Evolutionary conservation across 2,888 invertebrate genomes (phyloP).

Genomic region (Danaus chrysippus): DNA sequence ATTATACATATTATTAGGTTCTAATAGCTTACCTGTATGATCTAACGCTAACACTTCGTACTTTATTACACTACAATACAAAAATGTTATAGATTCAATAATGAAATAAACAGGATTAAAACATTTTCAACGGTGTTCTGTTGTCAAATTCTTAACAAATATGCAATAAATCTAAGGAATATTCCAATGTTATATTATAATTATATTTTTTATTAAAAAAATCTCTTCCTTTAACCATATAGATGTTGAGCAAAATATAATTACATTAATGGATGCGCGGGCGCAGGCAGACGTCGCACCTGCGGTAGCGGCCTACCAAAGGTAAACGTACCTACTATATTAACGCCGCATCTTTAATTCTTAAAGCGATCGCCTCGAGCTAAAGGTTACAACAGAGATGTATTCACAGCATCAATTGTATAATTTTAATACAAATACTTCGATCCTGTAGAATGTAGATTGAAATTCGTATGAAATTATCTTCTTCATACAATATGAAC

Average conservation of each 20-base stretch:
- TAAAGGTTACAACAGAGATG: slow-evolving; percentile 72
- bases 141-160: too few relatives aligned
- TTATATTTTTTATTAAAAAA: neutral
- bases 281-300: slow-evolving; percentile 43
- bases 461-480: too few relatives aligned
- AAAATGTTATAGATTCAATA: too few relatives aligned
- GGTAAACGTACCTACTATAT: slow-evolving; percentile 67
- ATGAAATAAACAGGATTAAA: too few relatives aligned
- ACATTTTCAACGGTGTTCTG: too few relatives aligned
- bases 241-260: neutral
- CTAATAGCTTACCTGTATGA: too few relatives aligned
- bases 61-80: too few relatives aligned
- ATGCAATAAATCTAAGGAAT: too few relatives aligned
- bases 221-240: neutral
- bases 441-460: neutral
- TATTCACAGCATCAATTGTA: slow-evolving; percentile 33
- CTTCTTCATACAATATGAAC: too few relatives aligned
- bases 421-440: neutral
- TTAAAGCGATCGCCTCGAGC: slow-evolving; percentile 72
- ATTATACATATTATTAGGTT: too few relatives aligned
- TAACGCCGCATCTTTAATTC: slow-evolving; percentile 74
- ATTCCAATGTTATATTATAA: neutral
- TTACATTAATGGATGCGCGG: slow-evolving; percentile 31
- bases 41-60: too few relatives aligned
- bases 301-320: slow-evolving; percentile 53